phyloP scores from a whole-genome alignment of 2,888 invertebrate genomes.

The Osmoderma eremita region DNA sequence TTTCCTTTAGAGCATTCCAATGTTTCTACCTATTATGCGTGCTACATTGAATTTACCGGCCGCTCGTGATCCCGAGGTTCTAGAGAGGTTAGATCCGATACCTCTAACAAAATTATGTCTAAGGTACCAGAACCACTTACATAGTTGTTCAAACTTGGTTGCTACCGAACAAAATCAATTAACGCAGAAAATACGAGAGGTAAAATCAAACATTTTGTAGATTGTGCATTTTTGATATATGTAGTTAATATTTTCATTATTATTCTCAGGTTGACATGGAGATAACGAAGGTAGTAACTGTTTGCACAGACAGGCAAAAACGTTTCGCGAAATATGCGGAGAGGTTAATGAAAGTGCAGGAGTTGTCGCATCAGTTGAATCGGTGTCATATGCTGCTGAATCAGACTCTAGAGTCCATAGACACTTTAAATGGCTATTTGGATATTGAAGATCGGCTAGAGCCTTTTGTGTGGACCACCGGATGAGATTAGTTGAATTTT shows the following conservation, averaged over 20 bases:
- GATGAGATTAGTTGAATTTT: slow-evolving; percentile 62
- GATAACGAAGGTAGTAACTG: slow-evolving; percentile 73
- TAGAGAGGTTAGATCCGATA: slow-evolving; percentile 76
- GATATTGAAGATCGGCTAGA: slow-evolving; percentile 86
- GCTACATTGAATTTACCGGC: slow-evolving; percentile 87
- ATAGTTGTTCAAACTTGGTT: slow-evolving; percentile 83
- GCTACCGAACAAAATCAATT: slow-evolving; percentile 82
- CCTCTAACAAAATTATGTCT: slow-evolving; percentile 79
- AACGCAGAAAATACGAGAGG: slow-evolving; percentile 80
- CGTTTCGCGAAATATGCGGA: slow-evolving; percentile 87
- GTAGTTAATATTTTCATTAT: background rate
- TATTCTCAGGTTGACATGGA: slow-evolving; percentile 75
- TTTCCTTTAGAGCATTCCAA: slow-evolving; percentile 84
- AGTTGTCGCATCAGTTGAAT: slow-evolving; percentile 83
- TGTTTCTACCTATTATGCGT: slow-evolving; percentile 92
- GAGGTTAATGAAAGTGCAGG: slow-evolving; percentile 82
- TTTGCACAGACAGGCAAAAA: slow-evolving; percentile 83
- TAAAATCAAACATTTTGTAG: slow-evolving; percentile 57
- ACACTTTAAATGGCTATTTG: slow-evolving; percentile 83
- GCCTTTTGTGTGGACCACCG: slow-evolving; percentile 90
- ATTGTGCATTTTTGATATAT: slow-evolving; percentile 5
- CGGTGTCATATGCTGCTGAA: slow-evolving; percentile 84
- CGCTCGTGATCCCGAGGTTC: slow-evolving; percentile 85
- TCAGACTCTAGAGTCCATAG: slow-evolving; percentile 86
- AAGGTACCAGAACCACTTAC: slow-evolving; percentile 85